Conservation (phyloP, 2,888 invertebrate genomes). For the Rhimphoctona megacephalus region DNA sequence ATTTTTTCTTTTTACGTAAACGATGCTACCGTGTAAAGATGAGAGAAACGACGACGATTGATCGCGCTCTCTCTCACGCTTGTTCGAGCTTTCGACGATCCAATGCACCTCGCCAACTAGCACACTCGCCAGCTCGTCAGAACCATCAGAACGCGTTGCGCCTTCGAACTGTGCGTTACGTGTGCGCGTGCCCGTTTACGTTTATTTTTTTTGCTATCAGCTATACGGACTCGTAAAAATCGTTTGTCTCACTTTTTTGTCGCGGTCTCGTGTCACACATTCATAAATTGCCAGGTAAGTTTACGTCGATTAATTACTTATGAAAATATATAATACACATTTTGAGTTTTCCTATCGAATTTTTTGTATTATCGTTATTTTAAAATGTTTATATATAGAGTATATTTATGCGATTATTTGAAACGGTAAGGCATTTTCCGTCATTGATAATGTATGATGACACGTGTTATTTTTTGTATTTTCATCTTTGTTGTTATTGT, state of each 20-base stretch:
- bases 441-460: neutral
- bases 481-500: neutral
- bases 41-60: conserved; percentile 16
- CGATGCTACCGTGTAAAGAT: neutral
- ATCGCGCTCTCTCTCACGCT: conserved; percentile 62
- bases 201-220: neutral
- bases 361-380: neutral
- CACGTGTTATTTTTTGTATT: neutral
- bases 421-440: neutral
- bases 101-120: conserved; percentile 68
- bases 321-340: neutral
- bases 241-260: neutral
- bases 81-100: conserved; percentile 65
- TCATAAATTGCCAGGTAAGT: conserved; percentile 9
- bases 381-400: neutral
- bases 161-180: conserved; percentile 76
- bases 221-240: neutral
- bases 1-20: neutral
- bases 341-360: neutral
- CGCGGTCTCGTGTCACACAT: neutral
- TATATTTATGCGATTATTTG: neutral
- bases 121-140: conserved; percentile 73
- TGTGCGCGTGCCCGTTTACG: conserved; percentile 12
- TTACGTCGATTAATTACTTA: neutral
- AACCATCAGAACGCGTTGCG: conserved; percentile 78